Evolutionary conservation across 1,140 invertebrate species (phyloP).

Genomic region (Psilanteris sp.): DNA sequence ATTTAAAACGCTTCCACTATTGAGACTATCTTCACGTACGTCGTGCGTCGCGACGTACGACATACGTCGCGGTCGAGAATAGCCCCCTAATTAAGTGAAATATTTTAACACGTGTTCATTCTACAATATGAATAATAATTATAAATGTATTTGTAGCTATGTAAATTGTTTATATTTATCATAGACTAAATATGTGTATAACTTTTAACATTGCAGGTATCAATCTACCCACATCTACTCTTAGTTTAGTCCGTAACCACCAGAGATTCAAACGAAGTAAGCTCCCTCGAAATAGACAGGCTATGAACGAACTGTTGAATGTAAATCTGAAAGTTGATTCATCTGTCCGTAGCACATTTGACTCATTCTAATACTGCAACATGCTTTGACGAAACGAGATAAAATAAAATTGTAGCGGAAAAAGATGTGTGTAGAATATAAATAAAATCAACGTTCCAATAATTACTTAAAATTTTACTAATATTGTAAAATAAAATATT

Average conservation of each 20-base stretch:
- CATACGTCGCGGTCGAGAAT: no score
- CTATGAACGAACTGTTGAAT: conserved; percentile 73
- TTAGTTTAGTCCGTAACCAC: conserved; percentile 51
- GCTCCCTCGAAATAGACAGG: conserved; percentile 69
- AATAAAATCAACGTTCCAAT: no score
- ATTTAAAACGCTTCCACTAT: no score
- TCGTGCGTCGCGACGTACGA: no score
- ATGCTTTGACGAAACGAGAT: no score
- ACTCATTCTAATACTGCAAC: no score
- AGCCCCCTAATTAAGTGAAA: no score
- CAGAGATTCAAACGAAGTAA: conserved; percentile 56
- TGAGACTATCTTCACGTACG: no score
- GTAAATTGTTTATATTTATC: conserved; percentile 36
- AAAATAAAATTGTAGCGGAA: neutral
- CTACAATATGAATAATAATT: conserved; percentile 8
- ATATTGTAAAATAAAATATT: no score
- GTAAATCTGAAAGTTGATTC: conserved; percentile 77
- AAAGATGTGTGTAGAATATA: no score
- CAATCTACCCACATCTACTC: conserved; percentile 59
- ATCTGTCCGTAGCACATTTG: conserved; percentile 68
- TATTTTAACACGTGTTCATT: conserved; percentile 16
- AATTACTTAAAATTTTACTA: no score
- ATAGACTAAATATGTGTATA: conserved; percentile 27
- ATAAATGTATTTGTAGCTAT: conserved; percentile 13
- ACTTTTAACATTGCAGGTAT: conserved; percentile 39